Percentiles rank a stretch among this genome's conserved stretches.
phyloP scores from a whole-genome alignment of 1,140 invertebrate genomes.

The Solen grandis region DNA sequence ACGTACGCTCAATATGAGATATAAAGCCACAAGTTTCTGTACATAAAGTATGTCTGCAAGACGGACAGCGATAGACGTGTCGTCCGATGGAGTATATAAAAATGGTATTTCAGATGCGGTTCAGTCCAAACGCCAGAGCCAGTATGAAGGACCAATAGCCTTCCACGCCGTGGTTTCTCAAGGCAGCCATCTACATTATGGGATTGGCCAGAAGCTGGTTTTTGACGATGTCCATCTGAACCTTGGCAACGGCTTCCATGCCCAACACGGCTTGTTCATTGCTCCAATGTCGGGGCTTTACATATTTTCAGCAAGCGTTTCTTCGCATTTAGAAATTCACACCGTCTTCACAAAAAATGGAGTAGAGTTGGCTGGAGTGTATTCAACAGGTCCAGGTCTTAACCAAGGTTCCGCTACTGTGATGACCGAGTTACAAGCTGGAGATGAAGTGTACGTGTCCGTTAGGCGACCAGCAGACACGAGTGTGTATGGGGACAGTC shows the following conservation, averaged over 20 bases:
- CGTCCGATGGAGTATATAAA: no score
- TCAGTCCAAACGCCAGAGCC: no score
- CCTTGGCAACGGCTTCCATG: conserved; percentile 1
- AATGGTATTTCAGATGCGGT: no score
- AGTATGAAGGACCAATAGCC: conserved; percentile 9
- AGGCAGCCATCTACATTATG: neutral
- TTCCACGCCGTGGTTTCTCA: neutral
- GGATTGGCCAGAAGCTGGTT: neutral
- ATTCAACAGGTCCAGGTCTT: neutral
- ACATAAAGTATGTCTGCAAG: no score
- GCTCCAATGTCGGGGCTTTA: conserved; percentile 2
- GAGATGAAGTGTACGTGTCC: conserved; percentile 13
- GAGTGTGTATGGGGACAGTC: neutral
- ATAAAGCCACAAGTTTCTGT: no score
- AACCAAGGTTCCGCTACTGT: conserved; percentile 1
- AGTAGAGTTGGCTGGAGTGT: neutral
- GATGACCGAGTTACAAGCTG: neutral
- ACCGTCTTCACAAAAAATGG: conserved; percentile 10
- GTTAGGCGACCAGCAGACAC: neutral
- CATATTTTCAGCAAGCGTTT: neutral
- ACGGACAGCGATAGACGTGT: no score
- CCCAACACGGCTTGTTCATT: conserved; percentile 7
- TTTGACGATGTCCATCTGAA: neutral
- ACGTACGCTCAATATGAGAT: no score
- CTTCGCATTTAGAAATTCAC: neutral